Percentiles rank a stretch among this genome's conserved stretches.
phyloP scores from a whole-genome alignment of 2,113 vertebrate species.

The Albula glossodonta region DNA sequence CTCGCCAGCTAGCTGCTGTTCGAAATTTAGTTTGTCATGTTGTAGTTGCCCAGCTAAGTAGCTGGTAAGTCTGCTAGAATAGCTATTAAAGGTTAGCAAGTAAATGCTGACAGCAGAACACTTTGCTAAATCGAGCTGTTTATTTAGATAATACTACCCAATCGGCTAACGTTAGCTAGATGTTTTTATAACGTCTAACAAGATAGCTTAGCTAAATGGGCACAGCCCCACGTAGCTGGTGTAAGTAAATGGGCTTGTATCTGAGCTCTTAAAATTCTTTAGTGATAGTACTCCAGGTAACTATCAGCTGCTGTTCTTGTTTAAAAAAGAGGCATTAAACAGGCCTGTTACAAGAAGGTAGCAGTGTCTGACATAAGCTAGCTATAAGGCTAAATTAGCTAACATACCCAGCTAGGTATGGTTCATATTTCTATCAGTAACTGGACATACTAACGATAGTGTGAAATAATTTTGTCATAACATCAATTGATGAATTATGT shows the following conservation, averaged over 20 bases:
- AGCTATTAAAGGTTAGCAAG: background rate
- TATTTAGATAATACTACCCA: background rate
- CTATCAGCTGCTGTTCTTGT: too few relatives aligned
- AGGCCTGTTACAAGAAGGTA: background rate
- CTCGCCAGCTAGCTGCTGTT: background rate
- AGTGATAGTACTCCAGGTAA: too few relatives aligned
- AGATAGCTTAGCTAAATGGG: background rate
- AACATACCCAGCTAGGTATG: too few relatives aligned
- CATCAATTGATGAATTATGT: too few relatives aligned
- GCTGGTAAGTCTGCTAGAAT: background rate
- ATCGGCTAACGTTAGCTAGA: background rate
- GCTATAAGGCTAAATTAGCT: too few relatives aligned
- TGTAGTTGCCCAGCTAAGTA: background rate
- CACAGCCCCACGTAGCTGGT: background rate
- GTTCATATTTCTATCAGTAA: too few relatives aligned
- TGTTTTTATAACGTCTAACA: too few relatives aligned
- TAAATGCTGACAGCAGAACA: background rate
- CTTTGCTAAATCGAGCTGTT: background rate
- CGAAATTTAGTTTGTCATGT: background rate
- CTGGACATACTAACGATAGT: too few relatives aligned
- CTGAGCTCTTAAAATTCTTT: too few relatives aligned
- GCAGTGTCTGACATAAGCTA: too few relatives aligned
- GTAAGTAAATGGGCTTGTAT: background rate
- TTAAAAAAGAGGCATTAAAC: background rate
- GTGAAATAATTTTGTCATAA: too few relatives aligned